Conservation (phyloP, 2,797 vertebrate genomes). For the Paramormyrops hopkinsi region DNA sequence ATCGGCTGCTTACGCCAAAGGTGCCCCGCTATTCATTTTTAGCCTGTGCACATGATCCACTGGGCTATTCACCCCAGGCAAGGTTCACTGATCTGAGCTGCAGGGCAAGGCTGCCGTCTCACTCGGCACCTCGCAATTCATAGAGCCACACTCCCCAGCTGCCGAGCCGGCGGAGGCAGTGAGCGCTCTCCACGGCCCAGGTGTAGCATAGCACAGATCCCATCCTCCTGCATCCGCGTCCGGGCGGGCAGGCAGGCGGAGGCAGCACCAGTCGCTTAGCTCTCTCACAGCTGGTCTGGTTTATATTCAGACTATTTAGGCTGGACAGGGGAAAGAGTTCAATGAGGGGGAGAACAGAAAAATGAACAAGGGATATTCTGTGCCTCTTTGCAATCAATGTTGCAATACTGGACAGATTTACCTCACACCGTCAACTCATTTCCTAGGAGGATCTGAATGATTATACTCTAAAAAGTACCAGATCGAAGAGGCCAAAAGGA, state of each 20-base stretch:
- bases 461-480: neutral
- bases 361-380: neutral
- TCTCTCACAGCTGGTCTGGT: neutral
- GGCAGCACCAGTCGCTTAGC: neutral
- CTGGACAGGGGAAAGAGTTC: neutral
- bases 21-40: neutral
- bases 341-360: neutral
- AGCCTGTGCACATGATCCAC: neutral
- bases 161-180: neutral
- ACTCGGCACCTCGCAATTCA: neutral
- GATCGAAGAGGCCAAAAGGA: neutral
- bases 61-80: neutral
- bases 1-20: neutral
- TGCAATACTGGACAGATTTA: neutral
- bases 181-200: neutral
- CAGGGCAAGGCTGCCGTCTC: neutral
- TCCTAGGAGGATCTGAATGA: neutral
- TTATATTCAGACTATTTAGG: neutral
- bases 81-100: neutral
- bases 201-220: neutral
- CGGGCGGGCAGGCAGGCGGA: neutral
- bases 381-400: neutral
- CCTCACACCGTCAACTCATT: neutral
- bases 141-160: neutral
- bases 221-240: neutral